Percentiles rank a stretch among this genome's conserved stretches.
Conservation (phyloP, 1,140 invertebrate species). For the Pinna nobilis region DNA sequence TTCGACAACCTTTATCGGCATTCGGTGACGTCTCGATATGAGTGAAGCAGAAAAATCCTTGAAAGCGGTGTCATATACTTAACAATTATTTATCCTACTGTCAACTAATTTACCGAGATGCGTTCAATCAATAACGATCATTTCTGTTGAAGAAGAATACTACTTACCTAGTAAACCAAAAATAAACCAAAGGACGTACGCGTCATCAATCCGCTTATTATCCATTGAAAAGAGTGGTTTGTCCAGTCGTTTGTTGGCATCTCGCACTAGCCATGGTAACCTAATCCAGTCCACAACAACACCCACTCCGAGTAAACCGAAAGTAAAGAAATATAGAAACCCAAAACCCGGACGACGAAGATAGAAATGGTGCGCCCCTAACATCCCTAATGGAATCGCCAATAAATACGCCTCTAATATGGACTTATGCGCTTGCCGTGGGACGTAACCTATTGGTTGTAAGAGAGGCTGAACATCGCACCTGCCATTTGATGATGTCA, state of each 20-base stretch:
- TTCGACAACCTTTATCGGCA: not conserved
- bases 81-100: no score
- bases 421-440: not conserved
- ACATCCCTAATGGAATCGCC: conserved; percentile 12
- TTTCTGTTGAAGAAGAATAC: not conserved
- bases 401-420: conserved; percentile 33
- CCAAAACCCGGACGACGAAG: conserved; percentile 35
- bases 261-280: conserved; percentile 53
- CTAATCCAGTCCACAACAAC: conserved; percentile 58
- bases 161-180: conserved; percentile 49
- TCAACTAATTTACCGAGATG: not conserved
- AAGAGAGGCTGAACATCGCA: no score
- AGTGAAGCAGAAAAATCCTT: no score
- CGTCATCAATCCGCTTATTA: conserved; percentile 40
- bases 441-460: no score
- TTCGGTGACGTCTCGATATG: not conserved
- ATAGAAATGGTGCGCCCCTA: conserved; percentile 41
- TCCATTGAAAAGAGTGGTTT: conserved; percentile 13
- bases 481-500: no score
- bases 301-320: conserved; percentile 49
- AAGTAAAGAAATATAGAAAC: conserved; percentile 38
- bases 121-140: not conserved
- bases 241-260: conserved; percentile 49
- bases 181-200: conserved; percentile 43
- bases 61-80: no score